Conservation (phyloP, 2,888 invertebrate genomes). For the Tricholauxania praeusta region DNA sequence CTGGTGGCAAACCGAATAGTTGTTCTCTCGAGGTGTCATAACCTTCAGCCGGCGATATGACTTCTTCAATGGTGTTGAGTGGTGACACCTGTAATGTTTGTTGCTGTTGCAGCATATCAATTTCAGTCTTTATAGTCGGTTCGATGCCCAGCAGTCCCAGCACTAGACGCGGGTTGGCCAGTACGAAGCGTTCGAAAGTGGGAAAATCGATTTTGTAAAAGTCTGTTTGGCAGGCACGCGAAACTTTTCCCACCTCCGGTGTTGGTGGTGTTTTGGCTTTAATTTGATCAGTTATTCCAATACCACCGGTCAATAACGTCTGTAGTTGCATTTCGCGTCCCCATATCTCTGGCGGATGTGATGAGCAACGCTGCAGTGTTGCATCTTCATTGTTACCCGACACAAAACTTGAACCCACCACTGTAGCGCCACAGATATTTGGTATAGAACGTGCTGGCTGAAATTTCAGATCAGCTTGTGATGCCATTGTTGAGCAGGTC, state of each 20-base stretch:
- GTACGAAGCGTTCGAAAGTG: slow-evolving; percentile 70
- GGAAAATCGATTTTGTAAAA: slow-evolving; percentile 64
- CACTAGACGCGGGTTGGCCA: slow-evolving; percentile 80
- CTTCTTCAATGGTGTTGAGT: slow-evolving; percentile 64
- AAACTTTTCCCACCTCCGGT: slow-evolving; percentile 39
- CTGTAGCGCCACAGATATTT: slow-evolving; percentile 72
- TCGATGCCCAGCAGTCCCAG: slow-evolving; percentile 81
- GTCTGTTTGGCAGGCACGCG: slow-evolving; percentile 64
- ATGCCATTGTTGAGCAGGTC: slow-evolving; percentile 72
- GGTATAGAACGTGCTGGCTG: slow-evolving; percentile 88
- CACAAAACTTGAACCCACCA: slow-evolving; percentile 54
- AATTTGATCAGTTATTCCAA: background rate
- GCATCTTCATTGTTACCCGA: slow-evolving; percentile 47
- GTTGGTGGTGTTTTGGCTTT: slow-evolving; percentile 47
- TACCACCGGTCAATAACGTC: background rate
- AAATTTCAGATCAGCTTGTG: slow-evolving; percentile 69
- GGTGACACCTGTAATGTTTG: slow-evolving; percentile 64
- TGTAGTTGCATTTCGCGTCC: slow-evolving; percentile 73
- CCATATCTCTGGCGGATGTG: slow-evolving; percentile 88
- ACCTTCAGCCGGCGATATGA: slow-evolving; percentile 59
- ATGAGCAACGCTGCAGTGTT: slow-evolving; percentile 80
- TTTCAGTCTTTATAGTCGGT: slow-evolving; percentile 69
- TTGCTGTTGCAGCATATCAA: slow-evolving; percentile 63
- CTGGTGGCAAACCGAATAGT: slow-evolving; percentile 37
- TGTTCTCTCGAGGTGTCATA: slow-evolving; percentile 49